These are phyloP conservation scores for Brachyrhaphis roseni DNA, from an alignment of 2,797 vertebrate genomes.

Conservation along the genomic window DNA sequence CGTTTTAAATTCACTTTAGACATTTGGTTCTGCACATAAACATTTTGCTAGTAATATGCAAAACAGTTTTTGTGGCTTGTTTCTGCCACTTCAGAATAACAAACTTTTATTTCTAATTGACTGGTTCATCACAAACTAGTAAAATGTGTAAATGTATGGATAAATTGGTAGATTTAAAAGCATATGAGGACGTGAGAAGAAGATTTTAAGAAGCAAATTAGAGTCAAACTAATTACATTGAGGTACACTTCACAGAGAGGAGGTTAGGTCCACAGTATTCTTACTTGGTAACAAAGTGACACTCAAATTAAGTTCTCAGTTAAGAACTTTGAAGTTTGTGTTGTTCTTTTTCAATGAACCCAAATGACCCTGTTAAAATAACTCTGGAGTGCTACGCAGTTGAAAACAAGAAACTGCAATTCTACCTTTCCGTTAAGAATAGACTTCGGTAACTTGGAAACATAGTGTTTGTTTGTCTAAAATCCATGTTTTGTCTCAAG, in stretches of 20 bases:
- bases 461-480: background rate
- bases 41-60: background rate
- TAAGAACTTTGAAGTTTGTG: background rate
- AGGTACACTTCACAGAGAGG: background rate
- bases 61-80: background rate
- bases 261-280: background rate
- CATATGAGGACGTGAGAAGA: background rate
- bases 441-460: background rate
- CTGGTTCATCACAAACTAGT: background rate
- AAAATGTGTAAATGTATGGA: background rate
- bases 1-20: too few relatives aligned
- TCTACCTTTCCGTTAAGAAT: background rate
- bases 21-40: too few relatives aligned
- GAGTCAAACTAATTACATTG: background rate
- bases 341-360: slow-evolving; percentile 10
- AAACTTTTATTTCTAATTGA: background rate
- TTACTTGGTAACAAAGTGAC: slow-evolving; percentile 3
- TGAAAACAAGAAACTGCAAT: background rate
- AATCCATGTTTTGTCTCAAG: background rate
- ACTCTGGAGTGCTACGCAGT: background rate
- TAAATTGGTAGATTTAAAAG: background rate
- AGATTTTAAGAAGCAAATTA: background rate
- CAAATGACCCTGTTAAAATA: background rate
- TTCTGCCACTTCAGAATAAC: background rate
- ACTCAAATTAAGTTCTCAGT: slow-evolving; percentile 13